Conservation (phyloP, 2,113 vertebrate genomes). For the Haplochromis vanheusdeni region DNA sequence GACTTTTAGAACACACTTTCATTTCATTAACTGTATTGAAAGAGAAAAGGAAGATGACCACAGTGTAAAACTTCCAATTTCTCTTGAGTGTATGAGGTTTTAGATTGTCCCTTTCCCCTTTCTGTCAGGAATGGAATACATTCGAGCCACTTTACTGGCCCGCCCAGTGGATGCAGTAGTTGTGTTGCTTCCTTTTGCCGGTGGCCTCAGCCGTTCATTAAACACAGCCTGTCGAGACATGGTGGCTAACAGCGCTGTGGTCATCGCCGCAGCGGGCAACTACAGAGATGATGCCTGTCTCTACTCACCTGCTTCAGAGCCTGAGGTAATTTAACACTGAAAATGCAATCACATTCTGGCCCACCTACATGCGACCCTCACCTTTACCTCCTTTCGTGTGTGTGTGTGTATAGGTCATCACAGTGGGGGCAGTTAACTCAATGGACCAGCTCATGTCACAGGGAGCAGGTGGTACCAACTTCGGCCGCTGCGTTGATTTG, state of each 20-base stretch:
- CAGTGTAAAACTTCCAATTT: neutral
- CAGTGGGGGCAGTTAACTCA: slow-evolving; percentile 80
- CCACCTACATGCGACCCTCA: neutral
- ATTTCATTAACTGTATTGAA: neutral
- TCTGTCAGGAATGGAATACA: slow-evolving; percentile 78
- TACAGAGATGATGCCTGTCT: slow-evolving; percentile 81
- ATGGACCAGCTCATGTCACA: slow-evolving; percentile 75
- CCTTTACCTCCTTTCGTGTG: neutral
- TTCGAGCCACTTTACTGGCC: slow-evolving; percentile 50
- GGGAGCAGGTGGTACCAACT: slow-evolving; percentile 80
- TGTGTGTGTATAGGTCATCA: slow-evolving; percentile 76
- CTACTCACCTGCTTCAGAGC: slow-evolving; percentile 84
- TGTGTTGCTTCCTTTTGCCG: slow-evolving; percentile 75
- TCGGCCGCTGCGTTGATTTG: slow-evolving; percentile 82
- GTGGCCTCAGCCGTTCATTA: slow-evolving; percentile 72
- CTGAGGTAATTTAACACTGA: slow-evolving; percentile 65
- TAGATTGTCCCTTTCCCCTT: neutral
- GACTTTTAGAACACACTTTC: neutral
- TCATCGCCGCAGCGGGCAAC: slow-evolving; percentile 83
- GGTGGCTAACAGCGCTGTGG: slow-evolving; percentile 55
- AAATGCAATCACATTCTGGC: neutral
- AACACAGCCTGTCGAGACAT: slow-evolving; percentile 72
- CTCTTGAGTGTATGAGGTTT: neutral
- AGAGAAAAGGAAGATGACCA: neutral
- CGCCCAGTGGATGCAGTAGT: slow-evolving; percentile 47